Evolutionary conservation across 2,113 vertebrate genomes (phyloP).

Genomic region (Calonectris borealis): DNA sequence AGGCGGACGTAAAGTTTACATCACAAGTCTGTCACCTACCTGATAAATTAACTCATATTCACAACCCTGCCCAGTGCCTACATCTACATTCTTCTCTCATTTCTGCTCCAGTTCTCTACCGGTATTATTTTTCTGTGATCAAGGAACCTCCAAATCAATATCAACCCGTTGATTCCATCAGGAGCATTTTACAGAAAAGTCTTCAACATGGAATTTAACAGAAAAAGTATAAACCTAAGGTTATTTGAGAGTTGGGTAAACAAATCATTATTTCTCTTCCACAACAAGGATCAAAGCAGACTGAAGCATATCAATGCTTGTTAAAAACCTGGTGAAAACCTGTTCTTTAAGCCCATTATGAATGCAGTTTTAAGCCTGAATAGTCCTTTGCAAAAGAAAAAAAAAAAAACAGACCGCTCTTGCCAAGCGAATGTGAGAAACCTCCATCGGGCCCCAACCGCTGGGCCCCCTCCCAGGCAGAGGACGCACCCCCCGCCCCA

Average conservation of each 20-base stretch:
- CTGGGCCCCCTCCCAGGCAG: neutral
- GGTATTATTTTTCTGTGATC: neutral
- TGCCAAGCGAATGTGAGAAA: neutral
- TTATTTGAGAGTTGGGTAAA: neutral
- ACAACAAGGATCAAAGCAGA: neutral
- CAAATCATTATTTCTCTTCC: neutral
- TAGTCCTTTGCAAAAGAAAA: rapidly evolving
- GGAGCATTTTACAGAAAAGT: rapidly evolving
- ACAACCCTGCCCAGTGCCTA: neutral
- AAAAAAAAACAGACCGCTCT: no score
- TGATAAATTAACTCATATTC: neutral
- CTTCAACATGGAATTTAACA: neutral
- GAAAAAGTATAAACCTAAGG: neutral
- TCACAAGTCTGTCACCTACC: neutral
- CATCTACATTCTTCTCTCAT: neutral
- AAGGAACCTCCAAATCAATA: neutral
- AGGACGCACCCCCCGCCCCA: neutral
- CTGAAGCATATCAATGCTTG: rapidly evolving
- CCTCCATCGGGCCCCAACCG: rapidly evolving
- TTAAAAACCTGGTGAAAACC: neutral
- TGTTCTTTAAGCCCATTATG: rapidly evolving
- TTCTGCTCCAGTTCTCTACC: neutral
- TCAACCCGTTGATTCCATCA: neutral
- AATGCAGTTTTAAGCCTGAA: neutral
- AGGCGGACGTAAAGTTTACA: neutral